These are phyloP conservation scores for Gambusia holbrooki DNA, from an alignment of 2,113 vertebrate species.

Conservation along the genomic window DNA sequence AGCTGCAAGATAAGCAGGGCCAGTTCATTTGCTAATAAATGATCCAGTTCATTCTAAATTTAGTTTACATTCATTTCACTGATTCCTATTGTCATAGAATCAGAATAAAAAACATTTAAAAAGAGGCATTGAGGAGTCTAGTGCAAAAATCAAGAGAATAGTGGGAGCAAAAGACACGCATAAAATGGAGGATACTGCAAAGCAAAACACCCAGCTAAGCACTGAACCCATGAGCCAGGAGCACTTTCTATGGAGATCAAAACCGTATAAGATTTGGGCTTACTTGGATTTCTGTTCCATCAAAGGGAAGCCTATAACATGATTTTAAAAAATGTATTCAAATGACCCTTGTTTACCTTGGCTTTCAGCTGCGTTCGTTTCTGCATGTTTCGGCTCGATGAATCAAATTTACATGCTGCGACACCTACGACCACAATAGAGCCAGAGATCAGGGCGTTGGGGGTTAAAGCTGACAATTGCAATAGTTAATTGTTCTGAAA, in stretches of 20 bases:
- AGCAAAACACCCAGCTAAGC: background rate
- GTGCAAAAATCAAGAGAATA: background rate
- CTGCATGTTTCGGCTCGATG: slow-evolving; percentile 10
- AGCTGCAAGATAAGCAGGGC: too few relatives aligned
- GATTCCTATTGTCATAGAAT: too few relatives aligned
- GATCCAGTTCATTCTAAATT: too few relatives aligned
- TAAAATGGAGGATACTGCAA: background rate
- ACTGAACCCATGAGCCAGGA: background rate
- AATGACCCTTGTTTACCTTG: slow-evolving; percentile 8
- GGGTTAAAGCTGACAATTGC: slow-evolving; percentile 6
- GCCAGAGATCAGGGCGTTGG: slow-evolving; percentile 12
- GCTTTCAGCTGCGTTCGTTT: slow-evolving; percentile 23
- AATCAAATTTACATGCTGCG: slow-evolving; percentile 7
- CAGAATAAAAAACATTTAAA: background rate
- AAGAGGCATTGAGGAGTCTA: background rate
- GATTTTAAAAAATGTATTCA: slow-evolving; percentile 43
- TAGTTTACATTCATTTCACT: too few relatives aligned
- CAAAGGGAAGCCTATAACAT: slow-evolving; percentile 16
- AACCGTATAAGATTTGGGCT: background rate
- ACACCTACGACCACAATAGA: slow-evolving; percentile 23
- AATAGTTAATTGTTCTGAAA: slow-evolving; percentile 38
- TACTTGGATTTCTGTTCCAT: background rate
- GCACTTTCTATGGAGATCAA: background rate
- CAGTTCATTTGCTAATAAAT: too few relatives aligned
- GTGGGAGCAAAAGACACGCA: background rate